Evolutionary conservation across 2,888 invertebrate species (phyloP), one percentile per base, ranked within the genome.

Genomic region (Dryobotodes eremita): DNA sequence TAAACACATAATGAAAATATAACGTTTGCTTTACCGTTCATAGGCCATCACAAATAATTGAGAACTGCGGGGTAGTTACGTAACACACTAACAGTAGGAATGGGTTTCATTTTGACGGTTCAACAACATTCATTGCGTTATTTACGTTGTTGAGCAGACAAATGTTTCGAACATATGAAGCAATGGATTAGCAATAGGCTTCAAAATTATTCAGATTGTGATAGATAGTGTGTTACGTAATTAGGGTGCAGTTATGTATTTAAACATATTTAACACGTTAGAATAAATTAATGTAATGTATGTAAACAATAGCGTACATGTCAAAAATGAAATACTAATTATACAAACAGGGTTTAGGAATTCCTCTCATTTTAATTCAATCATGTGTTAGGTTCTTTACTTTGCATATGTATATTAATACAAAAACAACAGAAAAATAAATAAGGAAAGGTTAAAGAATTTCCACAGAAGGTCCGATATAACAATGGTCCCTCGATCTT

Each of bases 361-460:
- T 4, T 15, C 26, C 26, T n/a, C n/a, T 57, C 42, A 59, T 53
- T 1, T 17, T 10, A 13, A 61, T 73, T 15, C 0, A 23, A 17
- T 23, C 31, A n/a, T 36, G 48, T 57, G 57, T 15, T n/a, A 20
- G 36, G 20, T 75, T n/a, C 2, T 75, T 48, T 20, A 31, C 4
- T 31, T 46, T n/a, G 20, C 3, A 1, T 15, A 2, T n/a, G n/a
- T 11, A 11, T n/a, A 59, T 11, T 46, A 23, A 26, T 55, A 55
- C 23, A 81, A 80, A 15, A 23, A 46, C 5, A 13, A 13, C 17
- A 26, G 13, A 57, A 59, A 46, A 46, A n/a, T 53, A 77, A 61
- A 61, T 36, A 82, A 53, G 50, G 48, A 62, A 80, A 77, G 15
- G 20, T 78, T 23, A 31, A 46, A 13, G 13, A 15, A 42, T 46